Evolutionary conservation across 2,888 invertebrate species (phyloP), one percentile per base, ranked within the genome.

Genomic region (Tanytarsus gracilentus): DNA sequence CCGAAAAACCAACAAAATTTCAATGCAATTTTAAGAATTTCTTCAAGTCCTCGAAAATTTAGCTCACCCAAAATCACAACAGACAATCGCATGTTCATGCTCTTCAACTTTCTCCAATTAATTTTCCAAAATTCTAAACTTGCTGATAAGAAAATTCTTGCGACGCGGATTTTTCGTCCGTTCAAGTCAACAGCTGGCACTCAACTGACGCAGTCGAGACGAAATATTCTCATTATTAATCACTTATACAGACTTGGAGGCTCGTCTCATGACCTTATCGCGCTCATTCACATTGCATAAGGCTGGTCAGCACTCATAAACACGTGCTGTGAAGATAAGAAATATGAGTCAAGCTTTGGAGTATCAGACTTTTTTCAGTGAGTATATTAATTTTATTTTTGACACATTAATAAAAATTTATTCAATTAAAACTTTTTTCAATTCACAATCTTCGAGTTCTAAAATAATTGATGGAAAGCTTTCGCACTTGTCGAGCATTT

Each of bases 381-480:
- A n/a, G n/a, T n/a, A n/a, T n/a, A n/a, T n/a, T n/a, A n/a, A n/a
- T n/a, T n/a, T n/a, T n/a, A n/a, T n/a, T n/a, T n/a, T n/a, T n/a
- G n/a, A n/a, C n/a, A n/a, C n/a, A n/a, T n/a, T n/a, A n/a, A n/a
- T n/a, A n/a, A n/a, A n/a, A n/a, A 11, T 21, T 48, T 58, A 14
- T 21, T 58, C 58, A 7, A 48, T 9, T 23, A 58, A 29, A 30
- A 58, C 48, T 39, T 48, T 25, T 23, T 58, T 58, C 58, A 58
- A 21, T 27, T 58, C 44, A 29, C 40, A 58, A 27, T 58, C 58
- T 16, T 27, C 16, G n/a, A 58, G 18, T 9, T 58, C 29, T 11
- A 1, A 6, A 1, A 55, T 7, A 11, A n/a, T n/a, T 18, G 2
- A 21, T 9, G 5, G 1, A 9, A 55, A 58, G 39, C 30, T 29